A percentile compares a stretch with the other conserved stretches of the same genome.
phyloP scores from a whole-genome alignment of 1,140 invertebrate species.

The Arctopsyche grandis region DNA sequence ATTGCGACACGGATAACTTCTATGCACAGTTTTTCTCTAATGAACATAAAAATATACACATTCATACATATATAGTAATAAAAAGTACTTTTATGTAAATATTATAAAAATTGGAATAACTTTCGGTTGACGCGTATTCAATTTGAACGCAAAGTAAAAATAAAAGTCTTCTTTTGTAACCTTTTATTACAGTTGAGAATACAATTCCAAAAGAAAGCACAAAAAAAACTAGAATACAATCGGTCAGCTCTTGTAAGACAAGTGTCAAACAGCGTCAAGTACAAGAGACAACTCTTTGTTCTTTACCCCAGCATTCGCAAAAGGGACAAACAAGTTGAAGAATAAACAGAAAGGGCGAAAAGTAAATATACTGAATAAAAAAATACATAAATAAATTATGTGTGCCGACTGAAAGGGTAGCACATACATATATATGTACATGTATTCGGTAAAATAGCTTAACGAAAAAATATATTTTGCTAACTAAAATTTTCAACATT shows the following conservation, averaged over 20 bases:
- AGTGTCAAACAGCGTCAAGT: slow-evolving; percentile 39
- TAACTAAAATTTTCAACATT: neutral
- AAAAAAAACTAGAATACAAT: slow-evolving; percentile 4
- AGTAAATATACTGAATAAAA: neutral
- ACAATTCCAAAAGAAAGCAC: neutral
- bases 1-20: too few relatives aligned
- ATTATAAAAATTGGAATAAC: too few relatives aligned
- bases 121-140: too few relatives aligned
- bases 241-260: slow-evolving; percentile 17
- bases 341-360: slow-evolving; percentile 6
- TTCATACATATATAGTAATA: too few relatives aligned
- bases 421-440: too few relatives aligned
- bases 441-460: neutral
- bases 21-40: too few relatives aligned
- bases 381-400: slow-evolving; percentile 2
- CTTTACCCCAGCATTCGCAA: neutral
- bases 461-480: neutral
- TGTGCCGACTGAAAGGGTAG: neutral
- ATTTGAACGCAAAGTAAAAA: too few relatives aligned
- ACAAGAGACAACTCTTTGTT: slow-evolving; percentile 6
- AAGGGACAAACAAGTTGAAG: neutral
- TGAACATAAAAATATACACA: too few relatives aligned
- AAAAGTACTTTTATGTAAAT: too few relatives aligned
- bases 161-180: too few relatives aligned
- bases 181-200: too few relatives aligned